Conservation (phyloP, 1,140 invertebrate genomes). For the Samia ricini region DNA sequence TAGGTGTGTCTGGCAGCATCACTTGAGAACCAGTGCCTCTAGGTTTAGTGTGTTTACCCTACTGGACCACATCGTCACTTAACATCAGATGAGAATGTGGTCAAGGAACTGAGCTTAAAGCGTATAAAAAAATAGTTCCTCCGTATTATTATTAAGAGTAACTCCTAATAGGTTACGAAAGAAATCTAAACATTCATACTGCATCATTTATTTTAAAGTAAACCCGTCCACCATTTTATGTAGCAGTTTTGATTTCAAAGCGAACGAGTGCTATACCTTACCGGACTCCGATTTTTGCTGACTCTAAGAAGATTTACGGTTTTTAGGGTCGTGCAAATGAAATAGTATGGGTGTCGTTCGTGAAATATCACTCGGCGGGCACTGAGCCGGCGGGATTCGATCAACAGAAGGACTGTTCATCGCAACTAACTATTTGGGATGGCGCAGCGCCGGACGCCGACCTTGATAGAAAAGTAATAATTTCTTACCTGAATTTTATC, state of each 20-base stretch:
- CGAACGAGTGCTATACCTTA: background rate
- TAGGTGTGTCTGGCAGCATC: too few species aligned
- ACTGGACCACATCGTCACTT: too few species aligned
- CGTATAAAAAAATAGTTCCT: too few species aligned
- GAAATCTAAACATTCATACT: too few species aligned
- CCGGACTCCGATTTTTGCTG: background rate
- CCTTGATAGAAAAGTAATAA: constrained; percentile 68
- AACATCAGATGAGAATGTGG: too few species aligned
- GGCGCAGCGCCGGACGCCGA: constrained; percentile 78
- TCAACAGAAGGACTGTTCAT: constrained; percentile 83
- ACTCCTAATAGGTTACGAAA: too few species aligned
- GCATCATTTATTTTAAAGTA: too few species aligned
- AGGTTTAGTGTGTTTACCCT: too few species aligned
- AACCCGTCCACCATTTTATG: background rate
- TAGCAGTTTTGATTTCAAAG: background rate
- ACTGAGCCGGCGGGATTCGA: constrained; percentile 82
- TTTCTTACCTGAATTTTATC: too few species aligned
- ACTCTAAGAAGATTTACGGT: constrained; percentile 15
- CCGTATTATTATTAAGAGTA: too few species aligned
- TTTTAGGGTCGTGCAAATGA: constrained; percentile 83
- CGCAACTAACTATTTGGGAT: constrained; percentile 86
- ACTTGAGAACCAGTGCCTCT: too few species aligned
- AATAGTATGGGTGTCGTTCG: constrained; percentile 90
- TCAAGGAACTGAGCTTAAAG: too few species aligned
- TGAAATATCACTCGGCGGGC: constrained; percentile 87